Conservation (phyloP, 1,140 invertebrate species). For the Lordiphosa mommai region DNA sequence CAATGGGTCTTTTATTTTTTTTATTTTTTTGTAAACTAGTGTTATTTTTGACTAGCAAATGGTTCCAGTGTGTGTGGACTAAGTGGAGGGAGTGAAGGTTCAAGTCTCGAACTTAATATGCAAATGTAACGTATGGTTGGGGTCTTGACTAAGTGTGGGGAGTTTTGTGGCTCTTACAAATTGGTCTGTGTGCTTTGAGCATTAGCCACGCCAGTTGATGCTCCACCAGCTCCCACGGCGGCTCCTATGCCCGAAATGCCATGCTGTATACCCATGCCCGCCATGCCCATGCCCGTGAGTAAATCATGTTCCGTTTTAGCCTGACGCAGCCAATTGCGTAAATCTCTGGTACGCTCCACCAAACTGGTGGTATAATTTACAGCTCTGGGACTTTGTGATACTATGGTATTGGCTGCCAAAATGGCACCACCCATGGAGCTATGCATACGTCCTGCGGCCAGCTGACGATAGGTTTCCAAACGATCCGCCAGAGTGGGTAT, state of each 20-base stretch:
- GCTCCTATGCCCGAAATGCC: conserved; percentile 4
- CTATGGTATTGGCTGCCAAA: conserved; percentile 79
- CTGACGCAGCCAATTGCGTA: conserved; percentile 83
- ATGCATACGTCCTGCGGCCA: conserved; percentile 72
- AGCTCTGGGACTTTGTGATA: conserved; percentile 80
- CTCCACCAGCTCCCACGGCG: background rate
- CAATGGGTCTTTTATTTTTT: too few species aligned
- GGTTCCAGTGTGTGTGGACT: too few species aligned
- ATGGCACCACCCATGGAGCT: conserved; percentile 63
- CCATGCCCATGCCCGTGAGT: conserved; percentile 36
- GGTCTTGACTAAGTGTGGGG: too few species aligned
- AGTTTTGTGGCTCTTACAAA: background rate
- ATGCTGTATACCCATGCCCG: conserved; percentile 35
- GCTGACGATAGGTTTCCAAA: conserved; percentile 81
- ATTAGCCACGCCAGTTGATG: background rate
- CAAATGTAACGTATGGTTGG: too few species aligned
- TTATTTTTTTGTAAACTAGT: too few species aligned
- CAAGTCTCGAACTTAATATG: too few species aligned
- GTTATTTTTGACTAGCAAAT: too few species aligned
- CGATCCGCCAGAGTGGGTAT: conserved; percentile 81
- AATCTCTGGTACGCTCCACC: conserved; percentile 84
- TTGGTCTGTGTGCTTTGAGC: background rate
- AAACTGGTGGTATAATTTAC: conserved; percentile 81
- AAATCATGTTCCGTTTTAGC: conserved; percentile 76
- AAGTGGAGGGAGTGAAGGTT: too few species aligned